phyloP scores from a whole-genome alignment of 2,113 vertebrate genomes.

The Nibea albiflora region DNA sequence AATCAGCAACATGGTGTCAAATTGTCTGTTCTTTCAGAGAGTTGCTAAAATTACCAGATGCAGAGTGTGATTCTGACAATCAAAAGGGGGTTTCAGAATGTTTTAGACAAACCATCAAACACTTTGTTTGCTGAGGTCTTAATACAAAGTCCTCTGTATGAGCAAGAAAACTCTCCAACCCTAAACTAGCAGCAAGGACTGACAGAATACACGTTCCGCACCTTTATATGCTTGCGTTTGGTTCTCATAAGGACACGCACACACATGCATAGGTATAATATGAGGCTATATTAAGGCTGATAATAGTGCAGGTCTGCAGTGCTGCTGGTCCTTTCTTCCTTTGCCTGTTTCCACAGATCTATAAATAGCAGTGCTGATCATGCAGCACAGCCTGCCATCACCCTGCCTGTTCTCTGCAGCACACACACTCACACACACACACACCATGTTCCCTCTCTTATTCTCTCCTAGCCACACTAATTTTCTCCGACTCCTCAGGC shows the following conservation, averaged over 20 bases:
- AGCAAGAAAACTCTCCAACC: not conserved
- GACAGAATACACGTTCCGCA: not conserved
- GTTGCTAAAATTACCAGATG: no score
- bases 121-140: not conserved
- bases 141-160: not conserved
- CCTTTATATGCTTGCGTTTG: not conserved
- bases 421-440: constrained; percentile 14
- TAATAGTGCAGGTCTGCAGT: constrained; percentile 53
- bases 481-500: constrained; percentile 20
- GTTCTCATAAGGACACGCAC: constrained; percentile 9
- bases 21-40: no score
- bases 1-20: no score
- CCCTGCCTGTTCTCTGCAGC: constrained; percentile 41
- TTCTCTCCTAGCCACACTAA: constrained; percentile 10
- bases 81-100: not conserved
- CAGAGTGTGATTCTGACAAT: not conserved
- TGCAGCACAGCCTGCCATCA: constrained; percentile 57
- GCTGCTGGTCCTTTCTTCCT: constrained; percentile 44
- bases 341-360: constrained; percentile 64
- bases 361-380: constrained; percentile 75
- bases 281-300: constrained; percentile 31
- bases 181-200: not conserved
- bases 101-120: not conserved
- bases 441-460: not conserved
- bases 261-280: not conserved